These are phyloP conservation scores for Apocheima hispidaria DNA, from an alignment of 2,888 invertebrate genomes.

Conservation along the genomic window DNA sequence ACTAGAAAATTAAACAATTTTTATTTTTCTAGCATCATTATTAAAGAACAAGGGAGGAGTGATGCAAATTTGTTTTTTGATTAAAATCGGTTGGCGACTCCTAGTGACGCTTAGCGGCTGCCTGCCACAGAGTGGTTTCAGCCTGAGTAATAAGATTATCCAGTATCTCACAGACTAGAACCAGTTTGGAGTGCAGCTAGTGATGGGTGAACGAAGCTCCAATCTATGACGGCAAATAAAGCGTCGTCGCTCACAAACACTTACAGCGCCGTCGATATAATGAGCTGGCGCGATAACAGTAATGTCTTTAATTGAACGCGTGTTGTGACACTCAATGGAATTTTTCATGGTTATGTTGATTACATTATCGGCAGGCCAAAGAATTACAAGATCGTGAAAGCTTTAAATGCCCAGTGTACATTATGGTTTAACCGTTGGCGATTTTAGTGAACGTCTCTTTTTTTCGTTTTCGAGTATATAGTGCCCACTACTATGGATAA, in stretches of 20 bases:
- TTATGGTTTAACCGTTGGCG: not conserved
- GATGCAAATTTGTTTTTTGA: too few relatives aligned
- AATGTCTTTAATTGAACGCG: constrained; percentile 75
- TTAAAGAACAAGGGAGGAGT: too few relatives aligned
- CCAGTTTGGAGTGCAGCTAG: constrained; percentile 54
- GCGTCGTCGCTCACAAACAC: constrained; percentile 67
- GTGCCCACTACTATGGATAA: too few relatives aligned
- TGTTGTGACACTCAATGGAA: constrained; percentile 39
- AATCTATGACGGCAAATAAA: constrained; percentile 78
- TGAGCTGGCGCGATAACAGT: constrained; percentile 72
- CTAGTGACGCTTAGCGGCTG: not conserved
- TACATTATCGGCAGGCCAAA: not conserved
- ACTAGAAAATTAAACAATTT: too few relatives aligned
- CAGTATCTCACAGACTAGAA: constrained; percentile 37
- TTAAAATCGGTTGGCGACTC: too few relatives aligned
- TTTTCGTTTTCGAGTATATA: not conserved
- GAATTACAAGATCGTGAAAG: constrained; percentile 12
- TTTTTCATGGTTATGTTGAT: constrained; percentile 18
- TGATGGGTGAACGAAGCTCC: constrained; percentile 63
- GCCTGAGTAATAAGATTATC: constrained; percentile 9
- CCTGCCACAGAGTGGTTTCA: not conserved
- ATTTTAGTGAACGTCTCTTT: not conserved
- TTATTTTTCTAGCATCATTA: too few relatives aligned
- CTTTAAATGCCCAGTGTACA: not conserved
- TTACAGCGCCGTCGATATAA: constrained; percentile 74